Evolutionary conservation across 2,797 vertebrate genomes (phyloP).

Genomic region (Ptychadena robeensis): DNA sequence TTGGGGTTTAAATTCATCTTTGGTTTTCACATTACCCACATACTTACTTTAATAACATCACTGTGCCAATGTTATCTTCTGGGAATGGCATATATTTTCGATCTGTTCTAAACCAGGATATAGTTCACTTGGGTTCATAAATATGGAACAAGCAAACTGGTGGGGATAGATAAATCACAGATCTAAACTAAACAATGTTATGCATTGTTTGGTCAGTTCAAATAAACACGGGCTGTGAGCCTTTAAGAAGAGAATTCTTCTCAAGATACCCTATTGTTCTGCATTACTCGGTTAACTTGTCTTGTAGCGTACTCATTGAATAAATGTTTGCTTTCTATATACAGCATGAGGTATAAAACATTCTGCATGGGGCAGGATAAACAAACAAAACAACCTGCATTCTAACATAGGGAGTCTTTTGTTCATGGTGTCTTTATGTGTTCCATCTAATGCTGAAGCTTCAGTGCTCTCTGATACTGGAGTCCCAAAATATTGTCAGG

Average conservation of each 20-base stretch:
- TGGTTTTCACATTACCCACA: no score
- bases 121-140: neutral
- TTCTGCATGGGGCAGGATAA: neutral
- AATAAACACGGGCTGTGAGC: neutral
- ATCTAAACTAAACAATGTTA: neutral
- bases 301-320: conserved; percentile 16
- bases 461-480: no score
- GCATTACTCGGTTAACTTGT: conserved; percentile 6
- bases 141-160: neutral
- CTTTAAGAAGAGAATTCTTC: conserved; percentile 4
- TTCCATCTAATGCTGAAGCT: neutral
- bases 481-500: no score
- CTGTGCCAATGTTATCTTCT: neutral
- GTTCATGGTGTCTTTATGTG: neutral
- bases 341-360: conserved; percentile 21
- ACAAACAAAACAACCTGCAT: neutral
- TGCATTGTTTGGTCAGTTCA: neutral
- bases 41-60: no score
- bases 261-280: conserved; percentile 29
- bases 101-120: neutral
- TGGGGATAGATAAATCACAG: neutral
- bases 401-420: neutral
- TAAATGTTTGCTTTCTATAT: conserved; percentile 35
- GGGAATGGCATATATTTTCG: neutral
- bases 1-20: no score